Base-by-base conservation (phyloP, 1,140 invertebrate species). In the Dinoponera quadriceps region DNA sequence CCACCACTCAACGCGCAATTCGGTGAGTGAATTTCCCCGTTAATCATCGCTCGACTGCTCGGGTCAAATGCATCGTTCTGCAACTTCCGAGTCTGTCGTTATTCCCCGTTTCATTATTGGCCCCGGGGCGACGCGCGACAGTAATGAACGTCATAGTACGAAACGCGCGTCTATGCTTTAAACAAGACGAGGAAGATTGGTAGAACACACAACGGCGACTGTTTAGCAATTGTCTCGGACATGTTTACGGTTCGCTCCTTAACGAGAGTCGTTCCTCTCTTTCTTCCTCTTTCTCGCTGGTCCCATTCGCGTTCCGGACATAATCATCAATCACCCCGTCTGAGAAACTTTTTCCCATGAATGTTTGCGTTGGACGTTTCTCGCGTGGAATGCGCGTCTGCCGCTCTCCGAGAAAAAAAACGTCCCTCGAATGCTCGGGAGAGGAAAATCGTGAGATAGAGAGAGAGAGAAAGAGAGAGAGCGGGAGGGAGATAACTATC, bases 221-320 rank as follows among this genome's bases (percentile, higher is more conserved):
- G 65, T 80, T 80, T 80, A 80, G 38, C 65, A n/a, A 80, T 80
- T 80, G 75, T 80, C 65, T 71, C 25, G 33, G 38, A 14, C 33
- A 48, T 69, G 33, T 80, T 80, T 80, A 80, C 75, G 75, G 22
- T 69, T 80, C 44, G 75, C 69, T 80, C 65, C 14, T 80, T 71
- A 71, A 80, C 51, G 51, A 80, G 75, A 71, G 54, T 44, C 51
- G 22, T 29, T 48, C n/a, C 11, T 22, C 22, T 22, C 33, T 57
- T 29, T 20, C 11, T 22, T 16, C 14, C 33, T 69, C 51, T 68
- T 49, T 54, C 63, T 22, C 63, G 51, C 16, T 25, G 63, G 65
- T 80, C 18, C 65, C 54, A 80, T 80, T 80, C 65, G 33, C 49
- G 75, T 80, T 5, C 14, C 65, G 33, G 38, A 13, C 33, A 80